Evolutionary conservation across 2,888 invertebrate species (phyloP), one percentile per base, ranked within the genome.

Genomic region (Drosophila borborema): DNA sequence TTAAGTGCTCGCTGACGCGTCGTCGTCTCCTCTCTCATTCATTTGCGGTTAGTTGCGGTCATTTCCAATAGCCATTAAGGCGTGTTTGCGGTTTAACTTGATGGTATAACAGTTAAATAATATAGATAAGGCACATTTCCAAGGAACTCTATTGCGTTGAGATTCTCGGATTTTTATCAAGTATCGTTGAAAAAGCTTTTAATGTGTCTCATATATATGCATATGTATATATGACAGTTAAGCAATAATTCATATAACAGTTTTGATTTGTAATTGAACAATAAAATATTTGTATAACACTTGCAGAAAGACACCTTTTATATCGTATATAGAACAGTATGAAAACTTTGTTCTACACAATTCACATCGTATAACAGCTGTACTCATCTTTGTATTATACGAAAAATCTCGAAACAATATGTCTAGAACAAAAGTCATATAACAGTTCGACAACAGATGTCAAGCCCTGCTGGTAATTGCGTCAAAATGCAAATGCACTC

Each of bases 1-100:
- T 74, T 74, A 84, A 85, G 85, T 85, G 85, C 77, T 72, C 54
- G 70, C 58, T 74, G 74, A 72, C 66, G 80, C 66, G 46, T 51
- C 53, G 34, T 58, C 53, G 34, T 60, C 54, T n/a, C 54, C n/a
- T 23, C 23, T 41, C 23, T 41, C 64, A 45, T 69, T 53, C 60
- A 62, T 69, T 69, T 69, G 64, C 51, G 63, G 38, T 34, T 41
- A 23, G 36, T 55, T 59, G 16, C 31, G 59, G 40, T 12, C 65
- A 65, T 34, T 43, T 49, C 56, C 48, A 38, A 20, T 53, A 45
- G 74, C 63, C 70, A 66, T 70, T 76, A 68, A 18, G 41, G 54
- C 55, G 68, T 63, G 75, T 72, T 75, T 78, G 74, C 60, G 61
- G 40, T 53, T 56, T 61, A 9, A 18, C 36, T 10, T 20, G 9